phyloP scores from a whole-genome alignment of 2,888 invertebrate genomes.

The Dilophus febrilis region DNA sequence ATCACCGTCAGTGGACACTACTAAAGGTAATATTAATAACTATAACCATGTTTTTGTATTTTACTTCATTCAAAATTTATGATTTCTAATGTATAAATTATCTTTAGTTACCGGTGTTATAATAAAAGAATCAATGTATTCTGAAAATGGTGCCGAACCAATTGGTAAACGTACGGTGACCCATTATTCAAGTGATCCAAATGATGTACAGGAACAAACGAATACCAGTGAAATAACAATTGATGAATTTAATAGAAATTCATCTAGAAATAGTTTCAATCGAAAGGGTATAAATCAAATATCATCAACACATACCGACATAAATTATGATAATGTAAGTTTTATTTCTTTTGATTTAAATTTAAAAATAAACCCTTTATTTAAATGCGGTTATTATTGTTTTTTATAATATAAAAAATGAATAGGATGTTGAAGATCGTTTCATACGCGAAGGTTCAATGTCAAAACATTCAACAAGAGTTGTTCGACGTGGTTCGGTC shows the following conservation, averaged over 20 bases:
- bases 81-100: too few relatives aligned
- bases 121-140: conserved; percentile 47
- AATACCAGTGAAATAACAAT: not conserved
- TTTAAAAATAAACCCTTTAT: too few relatives aligned
- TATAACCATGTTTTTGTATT: too few relatives aligned
- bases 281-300: conserved; percentile 23
- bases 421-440: too few relatives aligned
- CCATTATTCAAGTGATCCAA: conserved; percentile 49
- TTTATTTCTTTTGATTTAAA: too few relatives aligned
- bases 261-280: conserved; percentile 28
- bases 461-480: conserved; percentile 9
- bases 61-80: too few relatives aligned
- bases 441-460: too few relatives aligned
- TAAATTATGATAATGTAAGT: conserved; percentile 9
- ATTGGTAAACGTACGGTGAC: conserved; percentile 51
- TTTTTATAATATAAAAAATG: too few relatives aligned
- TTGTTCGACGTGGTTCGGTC: conserved; percentile 52
- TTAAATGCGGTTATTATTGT: too few relatives aligned
- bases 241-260: conserved; percentile 9
- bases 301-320: not conserved
- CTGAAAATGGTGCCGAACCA: conserved; percentile 50
- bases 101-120: conserved; percentile 63
- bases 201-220: conserved; percentile 18
- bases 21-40: conserved; percentile 45
- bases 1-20: conserved; percentile 38